Evolutionary conservation across 2,797 vertebrate species (phyloP).

Genomic region (Momotus momota): DNA sequence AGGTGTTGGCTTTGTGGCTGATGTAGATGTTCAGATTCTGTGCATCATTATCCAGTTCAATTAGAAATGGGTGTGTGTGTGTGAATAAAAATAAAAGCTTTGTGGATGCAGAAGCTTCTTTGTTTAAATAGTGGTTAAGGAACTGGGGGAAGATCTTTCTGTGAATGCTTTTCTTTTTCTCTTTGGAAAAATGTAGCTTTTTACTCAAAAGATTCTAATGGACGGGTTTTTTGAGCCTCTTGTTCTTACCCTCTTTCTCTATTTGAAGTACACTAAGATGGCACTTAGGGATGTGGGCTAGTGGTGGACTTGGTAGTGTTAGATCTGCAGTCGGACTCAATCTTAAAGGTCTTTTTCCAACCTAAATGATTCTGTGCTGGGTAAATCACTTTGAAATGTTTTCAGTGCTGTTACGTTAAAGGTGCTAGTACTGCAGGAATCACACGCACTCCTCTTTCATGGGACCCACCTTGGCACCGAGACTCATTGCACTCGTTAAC

Average conservation of each 20-base stretch:
- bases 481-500: background rate
- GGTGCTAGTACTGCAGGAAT: background rate
- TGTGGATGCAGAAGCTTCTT: background rate
- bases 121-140: background rate
- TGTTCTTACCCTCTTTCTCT: background rate
- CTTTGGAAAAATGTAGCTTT: background rate
- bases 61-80: background rate
- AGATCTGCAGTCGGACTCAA: background rate
- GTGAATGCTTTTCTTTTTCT: background rate
- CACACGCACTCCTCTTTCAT: background rate
- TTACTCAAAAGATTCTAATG: background rate
- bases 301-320: background rate
- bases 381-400: background rate
- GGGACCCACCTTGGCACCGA: background rate
- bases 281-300: background rate
- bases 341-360: background rate
- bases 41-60: background rate
- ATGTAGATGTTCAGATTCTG: background rate
- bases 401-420: background rate
- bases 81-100: background rate
- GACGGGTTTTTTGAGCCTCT: background rate
- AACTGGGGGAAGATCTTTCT: background rate
- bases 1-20: background rate
- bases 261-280: background rate
- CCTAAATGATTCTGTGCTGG: background rate